Evolutionary conservation across 1,140 invertebrate species (phyloP).

Genomic region (Planococcus citri): DNA sequence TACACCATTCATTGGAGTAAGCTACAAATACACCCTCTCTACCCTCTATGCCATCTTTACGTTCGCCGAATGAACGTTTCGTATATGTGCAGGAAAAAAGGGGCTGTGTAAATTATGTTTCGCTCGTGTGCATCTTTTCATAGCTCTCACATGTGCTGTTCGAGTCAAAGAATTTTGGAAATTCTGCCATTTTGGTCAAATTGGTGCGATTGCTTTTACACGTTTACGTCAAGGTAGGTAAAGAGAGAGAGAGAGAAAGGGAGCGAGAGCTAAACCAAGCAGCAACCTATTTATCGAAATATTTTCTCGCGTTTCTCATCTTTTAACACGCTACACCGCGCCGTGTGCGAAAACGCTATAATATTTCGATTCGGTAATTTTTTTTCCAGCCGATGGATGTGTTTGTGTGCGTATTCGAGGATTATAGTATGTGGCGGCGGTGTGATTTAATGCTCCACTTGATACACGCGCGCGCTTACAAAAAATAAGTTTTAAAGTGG

Average conservation of each 20-base stretch:
- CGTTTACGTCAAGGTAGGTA: not conserved
- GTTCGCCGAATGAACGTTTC: not conserved
- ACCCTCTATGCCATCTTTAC: too few relatives aligned
- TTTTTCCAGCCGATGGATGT: too few relatives aligned
- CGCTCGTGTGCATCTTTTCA: not conserved
- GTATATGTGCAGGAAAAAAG: not conserved
- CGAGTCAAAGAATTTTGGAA: not conserved
- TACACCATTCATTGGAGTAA: too few relatives aligned
- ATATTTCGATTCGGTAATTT: not conserved
- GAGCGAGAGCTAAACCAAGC: too few relatives aligned
- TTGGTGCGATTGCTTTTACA: not conserved
- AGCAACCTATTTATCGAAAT: not conserved
- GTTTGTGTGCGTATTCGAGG: too few relatives aligned
- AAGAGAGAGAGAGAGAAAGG: too few relatives aligned
- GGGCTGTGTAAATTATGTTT: not conserved
- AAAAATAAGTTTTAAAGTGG: too few relatives aligned
- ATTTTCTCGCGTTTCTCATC: not conserved
- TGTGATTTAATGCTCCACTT: not conserved
- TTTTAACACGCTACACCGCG: not conserved
- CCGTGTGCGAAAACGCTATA: not conserved
- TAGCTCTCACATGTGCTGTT: too few relatives aligned
- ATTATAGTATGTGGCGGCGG: not conserved
- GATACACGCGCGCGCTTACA: not conserved
- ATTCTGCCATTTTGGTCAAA: conserved; percentile 1
- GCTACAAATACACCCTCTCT: too few relatives aligned